These are phyloP conservation scores for Mythimna pallens DNA, from an alignment of 2,888 invertebrate genomes.

Conservation along the genomic window DNA sequence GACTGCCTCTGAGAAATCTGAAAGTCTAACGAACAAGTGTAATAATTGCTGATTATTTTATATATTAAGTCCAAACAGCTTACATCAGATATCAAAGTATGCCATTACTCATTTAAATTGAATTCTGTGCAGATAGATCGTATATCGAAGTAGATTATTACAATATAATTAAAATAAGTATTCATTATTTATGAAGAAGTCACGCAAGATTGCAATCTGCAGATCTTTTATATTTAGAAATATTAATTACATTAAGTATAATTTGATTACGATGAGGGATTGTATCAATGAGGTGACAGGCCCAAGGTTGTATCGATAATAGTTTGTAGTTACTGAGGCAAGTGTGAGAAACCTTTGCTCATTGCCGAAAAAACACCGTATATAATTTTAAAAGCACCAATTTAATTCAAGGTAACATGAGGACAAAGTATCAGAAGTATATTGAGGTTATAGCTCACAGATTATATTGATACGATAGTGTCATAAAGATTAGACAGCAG, in stretches of 20 bases:
- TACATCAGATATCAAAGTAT: slow-evolving; percentile 51
- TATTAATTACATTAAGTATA: slow-evolving; percentile 56
- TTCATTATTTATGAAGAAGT: slow-evolving; percentile 59
- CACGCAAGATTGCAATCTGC: slow-evolving; percentile 58
- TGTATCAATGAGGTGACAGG: slow-evolving; percentile 66
- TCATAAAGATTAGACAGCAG: slow-evolving; percentile 63
- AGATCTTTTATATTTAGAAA: slow-evolving; percentile 45
- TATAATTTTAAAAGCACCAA: slow-evolving; percentile 51
- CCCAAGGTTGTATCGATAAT: slow-evolving; percentile 74
- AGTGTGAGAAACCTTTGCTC: slow-evolving; percentile 53
- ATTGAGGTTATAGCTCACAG: slow-evolving; percentile 25
- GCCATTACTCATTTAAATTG: slow-evolving; percentile 55
- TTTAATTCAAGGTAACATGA: slow-evolving; percentile 57
- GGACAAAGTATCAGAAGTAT: slow-evolving; percentile 20
- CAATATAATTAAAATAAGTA: slow-evolving; percentile 49
- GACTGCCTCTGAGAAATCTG: slow-evolving; percentile 54
- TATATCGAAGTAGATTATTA: slow-evolving; percentile 39
- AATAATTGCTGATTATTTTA: slow-evolving; percentile 53
- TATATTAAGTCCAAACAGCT: slow-evolving; percentile 36
- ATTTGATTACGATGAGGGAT: slow-evolving; percentile 65
- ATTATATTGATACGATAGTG: slow-evolving; percentile 45
- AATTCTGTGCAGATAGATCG: slow-evolving; percentile 45
- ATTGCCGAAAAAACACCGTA: slow-evolving; percentile 49
- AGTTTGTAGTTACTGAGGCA: slow-evolving; percentile 48
- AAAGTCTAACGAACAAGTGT: slow-evolving; percentile 49